Evolutionary conservation across 2,797 vertebrate genomes (phyloP).

Genomic region (Pipistrellus pipistrellus): DNA sequence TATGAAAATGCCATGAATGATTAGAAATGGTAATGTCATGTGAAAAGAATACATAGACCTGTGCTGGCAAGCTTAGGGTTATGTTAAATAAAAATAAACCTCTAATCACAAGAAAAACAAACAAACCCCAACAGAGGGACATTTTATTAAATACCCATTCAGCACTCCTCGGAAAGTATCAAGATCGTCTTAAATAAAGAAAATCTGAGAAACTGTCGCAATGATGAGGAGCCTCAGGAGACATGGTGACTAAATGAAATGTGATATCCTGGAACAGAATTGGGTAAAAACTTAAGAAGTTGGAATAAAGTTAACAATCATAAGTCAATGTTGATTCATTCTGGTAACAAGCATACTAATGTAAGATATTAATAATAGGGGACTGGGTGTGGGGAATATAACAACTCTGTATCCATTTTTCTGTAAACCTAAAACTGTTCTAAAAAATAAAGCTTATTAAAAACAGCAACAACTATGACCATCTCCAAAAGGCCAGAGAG

Average conservation of each 20-base stretch:
- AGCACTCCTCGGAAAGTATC: background rate
- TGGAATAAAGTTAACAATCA: background rate
- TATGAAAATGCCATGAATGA: background rate
- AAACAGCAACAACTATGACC: background rate
- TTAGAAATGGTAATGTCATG: constrained; percentile 2
- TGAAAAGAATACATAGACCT: background rate
- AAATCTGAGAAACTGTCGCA: constrained; percentile 19
- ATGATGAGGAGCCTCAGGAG: background rate
- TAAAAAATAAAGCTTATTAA: constrained; percentile 17
- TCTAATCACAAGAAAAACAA: constrained; percentile 9
- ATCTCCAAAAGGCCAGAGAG: background rate
- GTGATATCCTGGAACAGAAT: background rate
- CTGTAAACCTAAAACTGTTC: constrained; percentile 11
- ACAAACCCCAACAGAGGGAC: background rate
- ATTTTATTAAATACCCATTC: background rate
- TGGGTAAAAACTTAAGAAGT: background rate
- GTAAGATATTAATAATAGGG: background rate
- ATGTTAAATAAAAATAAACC: background rate
- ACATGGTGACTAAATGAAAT: background rate
- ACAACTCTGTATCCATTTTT: constrained; percentile 31
- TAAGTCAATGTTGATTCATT: background rate
- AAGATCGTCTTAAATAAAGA: background rate
- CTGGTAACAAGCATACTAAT: background rate
- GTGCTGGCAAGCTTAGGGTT: background rate
- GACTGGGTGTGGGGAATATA: background rate